Conservation (phyloP, 2,888 invertebrate genomes). For the Vandiemenella viatica region DNA sequence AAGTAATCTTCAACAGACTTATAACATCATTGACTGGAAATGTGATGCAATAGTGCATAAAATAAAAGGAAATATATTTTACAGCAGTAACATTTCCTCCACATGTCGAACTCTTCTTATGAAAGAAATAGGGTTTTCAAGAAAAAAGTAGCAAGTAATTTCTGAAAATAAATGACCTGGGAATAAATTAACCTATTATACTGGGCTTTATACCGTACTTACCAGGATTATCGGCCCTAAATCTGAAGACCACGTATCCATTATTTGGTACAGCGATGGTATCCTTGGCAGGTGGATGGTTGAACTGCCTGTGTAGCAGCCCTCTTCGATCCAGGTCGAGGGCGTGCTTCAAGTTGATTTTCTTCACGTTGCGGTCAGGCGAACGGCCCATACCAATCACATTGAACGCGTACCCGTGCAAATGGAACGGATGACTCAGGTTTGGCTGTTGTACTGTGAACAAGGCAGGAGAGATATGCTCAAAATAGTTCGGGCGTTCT, state of each 20-base stretch:
- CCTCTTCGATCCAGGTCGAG: constrained; percentile 63
- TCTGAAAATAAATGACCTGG: too few relatives aligned
- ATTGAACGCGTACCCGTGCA: constrained; percentile 68
- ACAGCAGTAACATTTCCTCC: too few relatives aligned
- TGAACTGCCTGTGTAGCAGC: constrained; percentile 55
- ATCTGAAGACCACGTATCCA: constrained; percentile 71
- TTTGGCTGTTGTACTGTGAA: constrained; percentile 64
- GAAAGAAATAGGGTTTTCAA: too few relatives aligned
- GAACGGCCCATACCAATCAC: constrained; percentile 73
- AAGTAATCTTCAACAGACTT: too few relatives aligned
- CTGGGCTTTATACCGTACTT: too few relatives aligned
- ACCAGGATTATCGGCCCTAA: constrained; percentile 80
- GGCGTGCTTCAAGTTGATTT: constrained; percentile 65
- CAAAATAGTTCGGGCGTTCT: too few relatives aligned
- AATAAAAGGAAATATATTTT: too few relatives aligned
- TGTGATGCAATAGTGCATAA: too few relatives aligned
- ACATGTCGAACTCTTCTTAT: too few relatives aligned
- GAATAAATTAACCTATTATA: too few relatives aligned
- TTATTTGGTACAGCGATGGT: constrained; percentile 79
- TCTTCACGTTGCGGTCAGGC: constrained; percentile 63
- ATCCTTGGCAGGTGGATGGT: constrained; percentile 65
- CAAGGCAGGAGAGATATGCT: constrained; percentile 17
- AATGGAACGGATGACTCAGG: constrained; percentile 74
- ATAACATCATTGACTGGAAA: too few relatives aligned
- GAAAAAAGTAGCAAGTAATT: too few relatives aligned